Evolutionary conservation across 2,888 invertebrate species (phyloP).

Genomic region (Andrena bucephala): DNA sequence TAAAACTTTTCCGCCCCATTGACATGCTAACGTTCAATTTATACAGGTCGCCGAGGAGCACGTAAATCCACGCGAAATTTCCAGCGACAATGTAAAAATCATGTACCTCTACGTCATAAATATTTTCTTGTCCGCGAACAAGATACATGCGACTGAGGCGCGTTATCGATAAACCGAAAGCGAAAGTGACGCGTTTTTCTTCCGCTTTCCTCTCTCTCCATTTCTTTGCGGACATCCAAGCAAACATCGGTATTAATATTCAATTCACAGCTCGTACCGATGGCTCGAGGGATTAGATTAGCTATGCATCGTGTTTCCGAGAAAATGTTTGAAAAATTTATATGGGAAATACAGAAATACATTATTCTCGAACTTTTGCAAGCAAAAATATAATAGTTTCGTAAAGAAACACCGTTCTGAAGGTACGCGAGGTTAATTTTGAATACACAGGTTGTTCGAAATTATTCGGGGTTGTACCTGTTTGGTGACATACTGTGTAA

Average conservation of each 20-base stretch:
- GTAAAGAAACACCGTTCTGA: no score
- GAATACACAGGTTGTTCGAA: no score
- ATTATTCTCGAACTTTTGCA: no score
- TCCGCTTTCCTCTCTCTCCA: no score
- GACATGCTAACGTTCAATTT: constrained; percentile 4
- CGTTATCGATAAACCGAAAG: constrained; percentile 2
- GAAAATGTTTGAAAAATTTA: not conserved
- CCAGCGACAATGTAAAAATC: not conserved
- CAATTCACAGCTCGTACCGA: constrained; percentile 17
- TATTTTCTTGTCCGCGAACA: not conserved
- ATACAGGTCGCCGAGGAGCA: not conserved
- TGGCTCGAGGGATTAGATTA: constrained; percentile 20
- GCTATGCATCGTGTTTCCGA: not conserved
- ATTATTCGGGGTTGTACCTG: no score
- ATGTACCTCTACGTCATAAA: not conserved
- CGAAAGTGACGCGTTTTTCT: no score
- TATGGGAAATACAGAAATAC: not conserved
- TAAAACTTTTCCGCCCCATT: not conserved
- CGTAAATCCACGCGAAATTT: not conserved
- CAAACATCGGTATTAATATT: constrained; percentile 29
- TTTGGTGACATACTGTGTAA: no score
- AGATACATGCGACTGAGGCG: not conserved
- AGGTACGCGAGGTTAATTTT: no score
- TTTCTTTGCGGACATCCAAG: not conserved
- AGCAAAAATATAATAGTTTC: no score